Base-by-base conservation (phyloP, 2,888 invertebrate species). In the Ophonus ardosiacus region DNA sequence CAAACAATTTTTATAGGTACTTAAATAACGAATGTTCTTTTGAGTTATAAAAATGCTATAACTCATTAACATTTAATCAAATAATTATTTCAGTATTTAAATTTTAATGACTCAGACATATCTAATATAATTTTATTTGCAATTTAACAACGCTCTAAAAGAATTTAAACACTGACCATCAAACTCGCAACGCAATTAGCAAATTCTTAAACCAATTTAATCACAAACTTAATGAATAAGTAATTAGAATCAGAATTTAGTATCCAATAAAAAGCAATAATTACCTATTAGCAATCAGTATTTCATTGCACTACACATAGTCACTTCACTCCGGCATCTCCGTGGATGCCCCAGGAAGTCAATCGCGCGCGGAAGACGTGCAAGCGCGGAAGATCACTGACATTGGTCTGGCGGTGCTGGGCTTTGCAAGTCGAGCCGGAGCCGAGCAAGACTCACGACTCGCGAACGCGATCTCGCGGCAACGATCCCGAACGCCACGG, bases 381-480 rank as follows among this genome's bases (percentile, higher is more conserved):
- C 57, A 68, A 81, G 71, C 68, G 68, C 68, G 71, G 81, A 68
- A 82, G 83, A 83, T 74, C 83, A 83, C 83, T 83, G 83, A 83
- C 83, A 83, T 83, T 76, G 76, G 59, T 18, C 85, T 76, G 86
- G 85, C 78, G 86, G 24, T 81, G 83, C 86, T 79, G 88, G 88
- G 17, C 88, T 89, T 89, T 88, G 89, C 88, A 88, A 88, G 86
- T 86, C 85, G 79, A 68, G 71, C 71, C 71, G 43, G 43, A 51
- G 43, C 13, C 43, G 43, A 13, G 43, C 43, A 51, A 51, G 10
- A 51, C 43, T 51, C 68, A 31, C 68, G 38, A 74, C 40, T 74
- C 71, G 71, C 71, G 71, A 74, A 40, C 71, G 71, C 71, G 71
- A 74, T 74, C 71, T 74, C 17, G 57, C 86, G 87, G 86, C 88